Conservation (phyloP, 2,113 vertebrate genomes). For the Isichthys henryi region DNA sequence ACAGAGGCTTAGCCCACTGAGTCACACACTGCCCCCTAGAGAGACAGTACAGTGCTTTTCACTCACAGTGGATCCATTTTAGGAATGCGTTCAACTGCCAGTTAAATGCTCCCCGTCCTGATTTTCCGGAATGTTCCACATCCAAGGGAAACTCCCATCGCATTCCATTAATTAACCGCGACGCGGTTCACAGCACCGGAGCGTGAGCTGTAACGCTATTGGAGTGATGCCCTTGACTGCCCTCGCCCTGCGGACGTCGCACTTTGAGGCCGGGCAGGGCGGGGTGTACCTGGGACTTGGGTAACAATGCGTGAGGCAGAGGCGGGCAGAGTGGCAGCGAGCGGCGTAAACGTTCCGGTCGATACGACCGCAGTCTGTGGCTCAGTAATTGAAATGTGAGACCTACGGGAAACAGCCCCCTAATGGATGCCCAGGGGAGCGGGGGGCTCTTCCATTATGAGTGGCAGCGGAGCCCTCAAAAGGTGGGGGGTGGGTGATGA, state of each 20-base stretch:
- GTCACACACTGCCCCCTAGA: not conserved
- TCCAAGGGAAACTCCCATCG: not conserved
- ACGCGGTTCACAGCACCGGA: not conserved
- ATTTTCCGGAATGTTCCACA: not conserved
- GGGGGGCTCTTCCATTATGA: not conserved
- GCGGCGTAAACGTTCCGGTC: slow-evolving; percentile 17
- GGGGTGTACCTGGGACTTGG: not conserved
- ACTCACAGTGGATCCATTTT: not conserved
- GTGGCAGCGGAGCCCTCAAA: not conserved
- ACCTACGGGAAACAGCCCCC: not conserved
- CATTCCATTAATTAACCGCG: not conserved
- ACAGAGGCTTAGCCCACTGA: not conserved
- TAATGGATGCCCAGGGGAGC: not conserved
- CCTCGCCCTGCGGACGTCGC: not conserved
- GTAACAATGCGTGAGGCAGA: not conserved
- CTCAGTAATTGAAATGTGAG: slow-evolving; percentile 12
- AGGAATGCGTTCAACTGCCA: not conserved
- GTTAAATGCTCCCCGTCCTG: not conserved
- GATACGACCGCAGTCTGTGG: not conserved
- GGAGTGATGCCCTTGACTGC: not conserved
- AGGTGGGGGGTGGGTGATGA: not conserved
- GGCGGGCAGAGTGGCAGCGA: not conserved
- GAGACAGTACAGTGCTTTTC: not conserved
- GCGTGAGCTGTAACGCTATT: not conserved
- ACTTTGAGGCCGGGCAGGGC: not conserved